Percentiles rank a stretch among this genome's conserved stretches.
These are phyloP conservation scores for Caerostris extrusa DNA, from an alignment of 1,140 invertebrate genomes.

Conservation along the genomic window DNA sequence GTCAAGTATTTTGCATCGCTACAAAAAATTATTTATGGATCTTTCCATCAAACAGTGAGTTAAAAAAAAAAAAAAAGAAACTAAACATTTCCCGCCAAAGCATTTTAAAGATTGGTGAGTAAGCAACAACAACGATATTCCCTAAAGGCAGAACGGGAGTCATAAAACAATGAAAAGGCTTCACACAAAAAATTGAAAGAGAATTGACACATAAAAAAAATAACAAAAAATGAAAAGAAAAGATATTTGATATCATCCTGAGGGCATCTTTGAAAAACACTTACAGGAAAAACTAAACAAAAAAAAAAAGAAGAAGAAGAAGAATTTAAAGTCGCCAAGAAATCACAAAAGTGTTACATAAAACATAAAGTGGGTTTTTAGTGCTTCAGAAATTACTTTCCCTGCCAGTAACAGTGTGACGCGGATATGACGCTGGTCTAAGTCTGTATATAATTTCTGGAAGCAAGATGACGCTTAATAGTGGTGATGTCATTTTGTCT, in stretches of 20 bases:
- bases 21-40: too few relatives aligned
- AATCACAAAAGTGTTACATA: slow-evolving; percentile 72
- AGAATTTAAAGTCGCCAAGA: background rate
- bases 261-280: slow-evolving; percentile 69
- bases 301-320: background rate
- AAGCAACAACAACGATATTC: background rate
- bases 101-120: background rate
- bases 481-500: slow-evolving; percentile 8
- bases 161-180: background rate
- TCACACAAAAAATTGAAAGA: slow-evolving; percentile 1
- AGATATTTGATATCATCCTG: slow-evolving; percentile 37
- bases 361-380: slow-evolving; percentile 75
- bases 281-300: slow-evolving; percentile 43
- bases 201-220: slow-evolving; percentile 66
- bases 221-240: background rate
- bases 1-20: too few relatives aligned
- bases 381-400: slow-evolving; percentile 70
- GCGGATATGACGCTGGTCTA: slow-evolving; percentile 12
- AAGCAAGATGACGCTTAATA: background rate
- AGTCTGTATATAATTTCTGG: slow-evolving; percentile 26
- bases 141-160: background rate
- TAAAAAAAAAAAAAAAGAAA: too few relatives aligned
- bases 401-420: slow-evolving; percentile 58
- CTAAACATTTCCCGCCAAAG: too few relatives aligned
- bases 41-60: too few relatives aligned